Percentiles rank a stretch among this genome's conserved stretches.
phyloP scores from a whole-genome alignment of 2,113 vertebrate genomes.

The Lynx canadensis region DNA sequence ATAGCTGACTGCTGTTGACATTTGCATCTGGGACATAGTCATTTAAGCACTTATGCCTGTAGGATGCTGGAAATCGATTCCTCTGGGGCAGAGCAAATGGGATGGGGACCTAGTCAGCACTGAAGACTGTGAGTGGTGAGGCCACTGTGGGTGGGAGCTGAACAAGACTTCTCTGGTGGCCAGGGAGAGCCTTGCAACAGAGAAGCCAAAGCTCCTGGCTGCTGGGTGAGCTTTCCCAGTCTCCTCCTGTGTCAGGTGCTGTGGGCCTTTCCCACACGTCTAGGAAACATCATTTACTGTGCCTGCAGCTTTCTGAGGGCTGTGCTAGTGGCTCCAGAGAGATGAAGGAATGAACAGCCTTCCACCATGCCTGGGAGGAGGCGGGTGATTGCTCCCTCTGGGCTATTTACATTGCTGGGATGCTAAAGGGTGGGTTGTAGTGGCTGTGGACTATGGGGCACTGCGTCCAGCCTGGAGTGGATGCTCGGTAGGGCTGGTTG shows the following conservation, averaged over 20 bases:
- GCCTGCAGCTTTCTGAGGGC: background rate
- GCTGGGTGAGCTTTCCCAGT: rapidly evolving
- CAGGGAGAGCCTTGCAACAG: background rate
- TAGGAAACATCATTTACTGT: background rate
- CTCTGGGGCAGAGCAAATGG: background rate
- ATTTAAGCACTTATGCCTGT: conserved; percentile 8
- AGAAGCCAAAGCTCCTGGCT: background rate
- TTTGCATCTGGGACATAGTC: conserved; percentile 66
- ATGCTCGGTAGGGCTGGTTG: background rate
- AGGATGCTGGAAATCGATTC: background rate
- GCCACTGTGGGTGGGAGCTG: background rate
- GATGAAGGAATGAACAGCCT: background rate
- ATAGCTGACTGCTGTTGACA: conserved; percentile 65
- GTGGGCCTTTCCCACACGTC: background rate
- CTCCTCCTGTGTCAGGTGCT: background rate
- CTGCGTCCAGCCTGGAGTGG: rapidly evolving
- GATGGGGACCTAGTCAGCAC: background rate
- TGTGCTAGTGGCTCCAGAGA: background rate
- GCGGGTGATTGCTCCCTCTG: rapidly evolving
- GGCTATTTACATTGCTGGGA: background rate
- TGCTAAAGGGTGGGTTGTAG: background rate
- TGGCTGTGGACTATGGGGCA: too few relatives aligned
- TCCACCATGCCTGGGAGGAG: background rate
- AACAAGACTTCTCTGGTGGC: background rate
- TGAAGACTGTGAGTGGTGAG: background rate